phyloP scores from a whole-genome alignment of 2,888 invertebrate genomes.

The Schizaphis graminum region DNA sequence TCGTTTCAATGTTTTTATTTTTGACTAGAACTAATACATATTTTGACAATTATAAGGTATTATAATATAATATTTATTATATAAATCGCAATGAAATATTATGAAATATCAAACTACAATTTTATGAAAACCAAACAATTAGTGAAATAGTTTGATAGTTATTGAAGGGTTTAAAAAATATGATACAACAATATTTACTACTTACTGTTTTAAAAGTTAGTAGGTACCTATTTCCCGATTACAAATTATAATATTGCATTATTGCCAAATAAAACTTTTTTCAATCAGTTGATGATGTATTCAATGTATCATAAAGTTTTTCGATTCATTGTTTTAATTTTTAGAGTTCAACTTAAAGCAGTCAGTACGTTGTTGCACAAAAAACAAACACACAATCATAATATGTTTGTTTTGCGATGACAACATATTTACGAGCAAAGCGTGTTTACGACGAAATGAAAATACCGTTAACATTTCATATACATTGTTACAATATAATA shows the following conservation, averaged over 20 bases:
- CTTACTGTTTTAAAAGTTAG: neutral
- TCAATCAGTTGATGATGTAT: neutral
- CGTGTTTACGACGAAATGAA: conserved; percentile 14
- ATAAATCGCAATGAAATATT: neutral
- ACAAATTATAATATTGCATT: neutral
- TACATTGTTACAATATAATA: neutral
- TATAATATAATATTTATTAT: neutral
- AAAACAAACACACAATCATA: neutral
- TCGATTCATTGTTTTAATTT: neutral
- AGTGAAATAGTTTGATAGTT: neutral
- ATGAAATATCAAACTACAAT: neutral
- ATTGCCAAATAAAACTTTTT: neutral
- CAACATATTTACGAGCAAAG: neutral
- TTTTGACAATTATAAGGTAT: neutral
- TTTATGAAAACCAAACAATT: neutral
- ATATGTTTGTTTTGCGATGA: neutral
- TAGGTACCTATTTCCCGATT: neutral
- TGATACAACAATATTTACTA: too few species aligned
- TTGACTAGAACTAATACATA: neutral
- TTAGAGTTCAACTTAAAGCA: neutral
- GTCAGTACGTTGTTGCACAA: neutral
- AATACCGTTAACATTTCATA: neutral
- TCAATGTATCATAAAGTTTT: neutral
- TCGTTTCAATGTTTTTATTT: neutral
- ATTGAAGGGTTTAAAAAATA: neutral